Evolutionary conservation across 2,888 invertebrate species (phyloP).

Genomic region (Sminthurinus aureus): DNA sequence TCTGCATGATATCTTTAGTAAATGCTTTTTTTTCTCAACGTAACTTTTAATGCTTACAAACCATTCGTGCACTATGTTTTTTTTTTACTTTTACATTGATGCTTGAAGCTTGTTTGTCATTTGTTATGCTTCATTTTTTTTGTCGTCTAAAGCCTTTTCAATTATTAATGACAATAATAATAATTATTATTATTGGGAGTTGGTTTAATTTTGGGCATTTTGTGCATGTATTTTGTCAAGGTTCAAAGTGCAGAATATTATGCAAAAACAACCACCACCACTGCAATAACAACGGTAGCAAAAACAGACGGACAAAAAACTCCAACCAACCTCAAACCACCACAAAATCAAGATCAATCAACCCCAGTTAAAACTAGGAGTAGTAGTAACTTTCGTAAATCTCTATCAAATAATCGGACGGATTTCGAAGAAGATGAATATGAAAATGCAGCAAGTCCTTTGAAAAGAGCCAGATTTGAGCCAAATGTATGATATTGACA

Average conservation of each 20-base stretch:
- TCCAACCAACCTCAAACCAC: slow-evolving; percentile 2
- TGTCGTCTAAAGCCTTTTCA: too few relatives aligned
- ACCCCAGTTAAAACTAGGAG: too few relatives aligned
- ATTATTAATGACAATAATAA: too few relatives aligned
- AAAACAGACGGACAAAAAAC: too few relatives aligned
- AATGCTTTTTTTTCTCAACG: background rate
- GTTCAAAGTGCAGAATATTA: too few relatives aligned
- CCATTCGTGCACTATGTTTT: background rate
- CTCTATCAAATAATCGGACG: too few relatives aligned
- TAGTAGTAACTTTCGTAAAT: too few relatives aligned
- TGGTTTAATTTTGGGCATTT: too few relatives aligned
- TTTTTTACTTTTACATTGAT: background rate
- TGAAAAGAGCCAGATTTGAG: slow-evolving; percentile 59
- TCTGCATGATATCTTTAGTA: background rate
- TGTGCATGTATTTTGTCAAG: slow-evolving; percentile 2
- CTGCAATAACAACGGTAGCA: too few relatives aligned
- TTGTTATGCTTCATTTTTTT: too few relatives aligned
- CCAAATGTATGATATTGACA: slow-evolving; percentile 50
- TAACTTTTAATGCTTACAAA: background rate
- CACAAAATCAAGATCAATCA: background rate
- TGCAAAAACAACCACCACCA: too few relatives aligned
- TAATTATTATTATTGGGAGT: too few relatives aligned
- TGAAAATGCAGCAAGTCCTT: slow-evolving; percentile 46
- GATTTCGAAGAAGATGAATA: slow-evolving; percentile 38
- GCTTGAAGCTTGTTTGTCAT: background rate